phyloP scores from a whole-genome alignment of 2,113 vertebrate species.

The Tragelaphus buxtoni region DNA sequence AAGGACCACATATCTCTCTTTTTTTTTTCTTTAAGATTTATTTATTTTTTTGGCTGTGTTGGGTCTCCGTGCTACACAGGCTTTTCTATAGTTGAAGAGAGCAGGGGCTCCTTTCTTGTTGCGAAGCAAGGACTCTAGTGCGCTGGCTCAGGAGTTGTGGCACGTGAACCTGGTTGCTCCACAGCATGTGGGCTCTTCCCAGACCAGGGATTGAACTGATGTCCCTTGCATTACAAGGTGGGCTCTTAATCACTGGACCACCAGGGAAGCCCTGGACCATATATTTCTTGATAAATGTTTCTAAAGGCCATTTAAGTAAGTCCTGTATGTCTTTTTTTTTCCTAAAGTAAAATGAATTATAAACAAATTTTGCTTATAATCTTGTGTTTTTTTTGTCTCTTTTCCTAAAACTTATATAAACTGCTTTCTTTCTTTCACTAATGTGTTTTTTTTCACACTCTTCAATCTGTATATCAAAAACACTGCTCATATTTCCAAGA shows the following conservation, averaged over 20 bases:
- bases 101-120: background rate
- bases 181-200: background rate
- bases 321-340: background rate
- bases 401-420: background rate
- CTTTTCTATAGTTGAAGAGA: background rate
- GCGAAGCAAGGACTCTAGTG: background rate
- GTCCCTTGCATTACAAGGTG: background rate
- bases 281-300: constrained; percentile 2
- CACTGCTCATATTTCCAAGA: background rate
- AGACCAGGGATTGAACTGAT: background rate
- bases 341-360: background rate
- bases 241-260: background rate
- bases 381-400: background rate
- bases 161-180: background rate
- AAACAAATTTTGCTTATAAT: background rate
- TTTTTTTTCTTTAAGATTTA: background rate
- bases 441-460: background rate
- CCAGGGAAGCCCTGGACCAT: background rate
- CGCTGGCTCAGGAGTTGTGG: background rate
- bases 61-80: background rate
- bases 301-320: background rate
- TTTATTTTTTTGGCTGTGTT: background rate
- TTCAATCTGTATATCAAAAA: background rate
- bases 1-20: background rate
- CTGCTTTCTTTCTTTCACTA: background rate